Base-by-base conservation (phyloP, 2,797 vertebrate genomes). In the Parambassis ranga region DNA sequence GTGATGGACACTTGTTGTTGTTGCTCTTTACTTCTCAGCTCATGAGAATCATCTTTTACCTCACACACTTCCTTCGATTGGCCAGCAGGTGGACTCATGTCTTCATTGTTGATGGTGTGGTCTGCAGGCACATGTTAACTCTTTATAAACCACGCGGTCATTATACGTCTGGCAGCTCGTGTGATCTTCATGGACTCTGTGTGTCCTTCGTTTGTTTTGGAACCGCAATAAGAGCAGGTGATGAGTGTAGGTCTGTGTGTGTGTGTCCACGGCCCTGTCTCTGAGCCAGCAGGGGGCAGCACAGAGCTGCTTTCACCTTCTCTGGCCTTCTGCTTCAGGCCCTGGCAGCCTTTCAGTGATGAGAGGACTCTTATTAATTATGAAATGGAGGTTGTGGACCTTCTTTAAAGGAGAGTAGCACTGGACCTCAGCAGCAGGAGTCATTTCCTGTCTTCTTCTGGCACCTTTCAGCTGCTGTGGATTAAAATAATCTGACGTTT, bases 271-370 rank as follows among this genome's bases (percentile, higher is more conserved):
- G 35, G 33, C 52, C 39, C 16, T 57, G 58, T 65, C 20, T 58
- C 41, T 19, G 6, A 35, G 49, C 67, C 86, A 84, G 73, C 72
- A 87, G 84, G 61, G 81, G 50, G 81, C 83, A 86, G 86, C 71
- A 74, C 57, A 39, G 46, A 1, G 2, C 65, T 68, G 42, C 27
- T 26, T 50, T 41, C 32, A 20, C 22, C 8, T 2, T 39, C 44
- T 41, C 4, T 11, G n/a, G 26, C 13, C 1, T 49, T 61, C 28
- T 43, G 39, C 42, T 68, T 43, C 18, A 1, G 4, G 33, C 27
- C 31, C 30, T 27, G 33, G 46, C 55, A 71, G 24, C 30, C 9
- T 24, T 31, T 14, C 3, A 19, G 31, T 28, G 64, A 70, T 32
- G 18, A 74, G 47, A 65, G 44, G 23, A 22, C 13, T 79, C 57